These are phyloP conservation scores for Bilobella aurantiaca DNA, from an alignment of 1,140 invertebrate genomes.

Conservation along the genomic window DNA sequence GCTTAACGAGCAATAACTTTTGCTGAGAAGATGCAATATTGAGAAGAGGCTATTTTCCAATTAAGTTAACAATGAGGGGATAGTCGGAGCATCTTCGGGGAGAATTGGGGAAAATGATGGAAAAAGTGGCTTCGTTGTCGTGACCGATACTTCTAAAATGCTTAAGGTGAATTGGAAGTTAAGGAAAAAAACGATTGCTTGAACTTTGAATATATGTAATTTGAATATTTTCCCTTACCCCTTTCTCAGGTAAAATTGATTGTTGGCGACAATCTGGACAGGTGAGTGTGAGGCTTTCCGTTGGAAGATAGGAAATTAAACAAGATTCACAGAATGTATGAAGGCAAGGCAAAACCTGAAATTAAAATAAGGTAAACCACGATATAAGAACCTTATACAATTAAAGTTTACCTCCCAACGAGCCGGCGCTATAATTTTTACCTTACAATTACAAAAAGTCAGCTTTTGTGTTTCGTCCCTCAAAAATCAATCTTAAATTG, in stretches of 20 bases:
- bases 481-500: no score
- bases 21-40: no score
- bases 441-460: no score
- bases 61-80: background rate
- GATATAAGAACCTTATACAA: background rate
- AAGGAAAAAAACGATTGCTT: background rate
- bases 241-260: constrained; percentile 46
- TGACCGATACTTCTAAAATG: no score
- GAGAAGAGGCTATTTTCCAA: no score
- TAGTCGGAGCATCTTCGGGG: background rate
- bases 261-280: constrained; percentile 49
- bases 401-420: no score
- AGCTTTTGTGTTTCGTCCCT: no score
- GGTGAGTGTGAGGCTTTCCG: constrained; percentile 44
- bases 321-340: constrained; percentile 44
- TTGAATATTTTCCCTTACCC: constrained; percentile 36
- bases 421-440: background rate
- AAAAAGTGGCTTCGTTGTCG: no score
- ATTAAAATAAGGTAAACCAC: constrained; percentile 8
- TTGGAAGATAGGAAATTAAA: constrained; percentile 40
- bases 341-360: constrained; percentile 42
- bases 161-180: no score
- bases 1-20: no score
- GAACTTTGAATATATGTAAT: background rate
- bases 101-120: background rate